Conservation (phyloP, 2,797 vertebrate species). For the Rhinella marina region DNA sequence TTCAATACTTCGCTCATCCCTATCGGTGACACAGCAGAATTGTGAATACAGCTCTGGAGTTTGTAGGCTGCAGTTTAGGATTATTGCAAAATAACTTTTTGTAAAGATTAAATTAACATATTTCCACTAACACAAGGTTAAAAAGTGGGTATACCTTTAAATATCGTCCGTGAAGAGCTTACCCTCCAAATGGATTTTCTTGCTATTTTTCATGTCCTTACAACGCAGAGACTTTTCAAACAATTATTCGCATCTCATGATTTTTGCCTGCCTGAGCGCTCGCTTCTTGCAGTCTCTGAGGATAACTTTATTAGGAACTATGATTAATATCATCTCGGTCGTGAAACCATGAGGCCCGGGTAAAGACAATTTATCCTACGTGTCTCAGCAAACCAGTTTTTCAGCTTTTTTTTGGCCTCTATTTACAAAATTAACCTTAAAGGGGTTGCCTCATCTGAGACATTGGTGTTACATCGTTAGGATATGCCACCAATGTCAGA, state of each 20-base stretch:
- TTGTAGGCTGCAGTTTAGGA: not conserved
- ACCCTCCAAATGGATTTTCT: not conserved
- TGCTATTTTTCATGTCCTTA: not conserved
- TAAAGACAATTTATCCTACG: not conserved
- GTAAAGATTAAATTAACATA: too few species aligned
- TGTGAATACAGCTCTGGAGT: not conserved
- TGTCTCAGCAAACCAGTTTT: not conserved
- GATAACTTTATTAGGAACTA: not conserved
- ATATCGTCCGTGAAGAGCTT: not conserved
- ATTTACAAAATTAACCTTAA: not conserved
- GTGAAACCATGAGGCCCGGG: not conserved
- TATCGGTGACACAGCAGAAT: not conserved
- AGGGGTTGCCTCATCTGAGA: not conserved
- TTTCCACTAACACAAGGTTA: not conserved
- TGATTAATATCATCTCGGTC: conserved; percentile 1
- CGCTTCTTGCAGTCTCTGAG: conserved; percentile 4
- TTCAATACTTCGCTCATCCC: too few species aligned
- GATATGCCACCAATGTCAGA: too few species aligned
- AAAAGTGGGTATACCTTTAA: not conserved
- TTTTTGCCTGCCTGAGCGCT: not conserved
- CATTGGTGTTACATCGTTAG: too few species aligned
- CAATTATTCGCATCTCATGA: not conserved
- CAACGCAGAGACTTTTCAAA: not conserved
- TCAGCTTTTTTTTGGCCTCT: not conserved
- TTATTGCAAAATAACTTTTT: too few species aligned